These are phyloP conservation scores for Enteromius anoplus DNA, from an alignment of 2,797 vertebrate genomes.

Conservation along the genomic window DNA sequence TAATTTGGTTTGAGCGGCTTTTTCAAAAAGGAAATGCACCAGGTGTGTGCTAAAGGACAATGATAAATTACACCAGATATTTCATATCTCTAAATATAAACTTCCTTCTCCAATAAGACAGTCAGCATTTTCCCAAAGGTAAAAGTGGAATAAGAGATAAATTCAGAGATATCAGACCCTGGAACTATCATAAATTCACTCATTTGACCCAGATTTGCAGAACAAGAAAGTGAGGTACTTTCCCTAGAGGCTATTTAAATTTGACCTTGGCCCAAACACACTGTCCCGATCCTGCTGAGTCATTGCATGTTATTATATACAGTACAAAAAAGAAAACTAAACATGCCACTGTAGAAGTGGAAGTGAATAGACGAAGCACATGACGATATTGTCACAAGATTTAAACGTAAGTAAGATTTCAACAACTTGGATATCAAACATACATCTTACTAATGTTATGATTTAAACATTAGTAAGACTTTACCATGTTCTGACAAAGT, in stretches of 20 bases:
- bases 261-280: conserved; percentile 55
- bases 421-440: not conserved
- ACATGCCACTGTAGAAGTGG: conserved; percentile 24
- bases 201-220: not conserved
- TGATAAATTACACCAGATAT: not conserved
- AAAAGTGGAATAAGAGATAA: conserved; percentile 8
- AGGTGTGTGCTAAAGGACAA: not conserved
- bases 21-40: not conserved
- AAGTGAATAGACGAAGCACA: conserved; percentile 19
- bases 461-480: not conserved
- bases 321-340: conserved; percentile 19
- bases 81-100: conserved; percentile 20
- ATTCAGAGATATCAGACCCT: not conserved
- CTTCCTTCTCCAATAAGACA: not conserved
- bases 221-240: conserved; percentile 70
- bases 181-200: not conserved
- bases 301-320: conserved; percentile 33
- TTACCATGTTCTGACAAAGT: not conserved
- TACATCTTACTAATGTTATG: not conserved
- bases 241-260: conserved; percentile 67
- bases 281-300: conserved; percentile 60
- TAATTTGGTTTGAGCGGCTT: not conserved
- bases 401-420: not conserved
- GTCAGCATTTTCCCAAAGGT: not conserved
- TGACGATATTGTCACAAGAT: not conserved